A percentile compares a stretch with the other conserved stretches of the same genome.
Evolutionary conservation across 2,888 invertebrate species (phyloP).

Genomic region (Eugnorisma glareosa): DNA sequence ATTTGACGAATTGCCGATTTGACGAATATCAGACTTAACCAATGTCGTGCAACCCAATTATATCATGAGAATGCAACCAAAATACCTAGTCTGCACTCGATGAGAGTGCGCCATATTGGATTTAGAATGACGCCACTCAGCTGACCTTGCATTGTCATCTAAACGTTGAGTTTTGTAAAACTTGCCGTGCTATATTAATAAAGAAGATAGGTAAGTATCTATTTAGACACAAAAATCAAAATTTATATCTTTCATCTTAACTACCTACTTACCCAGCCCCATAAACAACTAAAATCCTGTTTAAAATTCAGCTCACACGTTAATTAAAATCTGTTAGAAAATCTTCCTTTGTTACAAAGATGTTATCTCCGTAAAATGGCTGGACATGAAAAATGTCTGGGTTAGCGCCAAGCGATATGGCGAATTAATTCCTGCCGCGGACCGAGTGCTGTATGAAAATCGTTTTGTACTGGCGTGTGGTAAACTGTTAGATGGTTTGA

Average conservation of each 20-base stretch:
- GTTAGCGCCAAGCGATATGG: slow-evolving; percentile 40
- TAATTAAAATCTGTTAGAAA: slow-evolving; percentile 52
- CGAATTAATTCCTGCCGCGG: slow-evolving; percentile 49
- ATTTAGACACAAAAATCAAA: neutral
- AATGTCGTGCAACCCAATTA: no score
- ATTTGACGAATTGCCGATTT: no score
- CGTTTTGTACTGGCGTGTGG: neutral
- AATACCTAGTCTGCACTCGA: no score
- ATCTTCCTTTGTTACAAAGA: slow-evolving; percentile 46
- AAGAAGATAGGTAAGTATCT: no score
- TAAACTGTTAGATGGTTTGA: slow-evolving; percentile 18
- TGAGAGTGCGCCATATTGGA: no score
- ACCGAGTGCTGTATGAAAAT: slow-evolving; percentile 37
- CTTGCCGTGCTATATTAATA: no score
- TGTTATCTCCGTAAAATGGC: slow-evolving; percentile 33
- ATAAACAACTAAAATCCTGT: slow-evolving; percentile 15
- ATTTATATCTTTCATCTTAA: neutral
- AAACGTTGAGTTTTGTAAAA: no score
- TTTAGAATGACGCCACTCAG: no score
- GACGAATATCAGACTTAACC: no score
- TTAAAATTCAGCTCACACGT: slow-evolving; percentile 34
- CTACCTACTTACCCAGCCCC: neutral
- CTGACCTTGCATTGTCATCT: no score
- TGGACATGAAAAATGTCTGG: slow-evolving; percentile 47
- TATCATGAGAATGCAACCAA: no score